Evolutionary conservation across 2,888 invertebrate genomes (phyloP), one percentile per base, ranked within the genome.

Genomic region (Nemotelus pantherinus): DNA sequence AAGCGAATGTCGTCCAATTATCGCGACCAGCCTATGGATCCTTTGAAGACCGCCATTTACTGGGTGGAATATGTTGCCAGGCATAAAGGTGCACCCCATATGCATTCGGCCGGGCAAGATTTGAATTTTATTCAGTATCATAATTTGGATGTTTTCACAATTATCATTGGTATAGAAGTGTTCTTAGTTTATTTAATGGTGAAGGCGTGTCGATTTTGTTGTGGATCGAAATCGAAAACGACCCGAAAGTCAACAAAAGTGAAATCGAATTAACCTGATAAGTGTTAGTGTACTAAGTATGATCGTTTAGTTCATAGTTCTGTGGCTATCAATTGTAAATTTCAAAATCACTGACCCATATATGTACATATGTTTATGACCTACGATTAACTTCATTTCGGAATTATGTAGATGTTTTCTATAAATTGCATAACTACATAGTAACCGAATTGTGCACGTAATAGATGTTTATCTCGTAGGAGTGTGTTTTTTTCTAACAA

Each of bases 31-130:
- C 85, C 85, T 0, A 79, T 84, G 64, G 75, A 81, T 4, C 83
- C 85, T 0, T 44, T 85, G 72, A 84, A 87, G 5, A 82, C 82
- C 0, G 86, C 85, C 0, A 80, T 85, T 7, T 87, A 85, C 81
- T 87, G 87, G 87, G 83, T 85, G 0, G 86, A 86, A 78, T 85
- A 86, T 80, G 80, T 87, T 0, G 77, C 82, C 0, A 79, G 84
- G 0, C 85, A 87, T 79, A 84, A 84, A 44, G 86, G 86, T 2
- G 85, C 85, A 0, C 77, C 81, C 0, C 85, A 86, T 75, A 64
- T 86, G 77, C 82, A 83, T 7, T 84, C 84, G 39, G 83, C 84
- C 3, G 85, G 83, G 0, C 83, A 83, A 74, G 84, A 87, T 25
- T 77, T 87, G 60, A 82, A 70, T 65, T 83, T 81, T 58, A 79